Evolutionary conservation across 2,888 invertebrate genomes (phyloP), one percentile per base, ranked within the genome.

Genomic region (Panzeria rudis): DNA sequence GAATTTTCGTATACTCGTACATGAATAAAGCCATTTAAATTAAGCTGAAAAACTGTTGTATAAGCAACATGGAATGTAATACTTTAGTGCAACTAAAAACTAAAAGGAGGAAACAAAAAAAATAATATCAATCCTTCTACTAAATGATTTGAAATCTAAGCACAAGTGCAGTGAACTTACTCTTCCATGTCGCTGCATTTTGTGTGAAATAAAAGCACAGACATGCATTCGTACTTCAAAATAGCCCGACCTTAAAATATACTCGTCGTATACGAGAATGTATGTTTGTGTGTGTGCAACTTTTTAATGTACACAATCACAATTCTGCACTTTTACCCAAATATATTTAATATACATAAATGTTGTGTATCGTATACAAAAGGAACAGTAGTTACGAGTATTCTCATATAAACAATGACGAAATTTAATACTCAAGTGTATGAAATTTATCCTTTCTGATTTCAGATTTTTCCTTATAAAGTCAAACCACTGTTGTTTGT

Each of bases 81-180:
- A 72, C 52, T 72, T 61, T 52, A 59, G 35, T 35, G 32, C 3
- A 35, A 62, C 38, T 20, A 29, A 44, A 44, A 47, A 47, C 2
- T 17, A 47, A 47, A 11, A 47, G 29, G 2, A 50, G 47, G 20
- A 29, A 35, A 50, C 9, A 0, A 35, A 78, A 61, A 38, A 62
- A 52, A 56, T 44, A 59, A 71, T 77, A 83, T 83, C 82, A 83
- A 83, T 83, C 64, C 56, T 76, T 52, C 47, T 62, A 76, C 64
- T 66, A 80, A 84, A 80, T 61, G 41, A 80, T 80, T 71, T 72
- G 84, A 80, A 84, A 84, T 84, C 80, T 69, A 84, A 84, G 76
- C 84, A 76, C 80, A 84, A 84, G 71, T 80, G 71, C 84, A 84
- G 80, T 80, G 84, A 84, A 84, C 84, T 66, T 80, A 64, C 64